phyloP scores from a whole-genome alignment of 1,140 invertebrate species.

The Glossosoma conforme region DNA sequence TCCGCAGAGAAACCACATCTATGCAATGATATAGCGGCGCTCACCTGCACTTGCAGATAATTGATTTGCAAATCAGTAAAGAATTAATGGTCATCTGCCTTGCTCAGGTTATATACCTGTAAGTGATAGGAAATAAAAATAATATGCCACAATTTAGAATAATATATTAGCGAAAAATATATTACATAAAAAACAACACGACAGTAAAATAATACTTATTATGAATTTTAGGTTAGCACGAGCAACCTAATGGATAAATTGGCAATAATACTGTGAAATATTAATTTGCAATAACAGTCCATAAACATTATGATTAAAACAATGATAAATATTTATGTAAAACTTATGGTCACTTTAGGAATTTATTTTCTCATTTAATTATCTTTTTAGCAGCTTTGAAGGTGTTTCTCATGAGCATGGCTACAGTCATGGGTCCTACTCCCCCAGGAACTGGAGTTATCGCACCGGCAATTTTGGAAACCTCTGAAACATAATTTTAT shows the following conservation, averaged over 20 bases:
- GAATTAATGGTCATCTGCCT: no score
- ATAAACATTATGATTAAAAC: neutral
- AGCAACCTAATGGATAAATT: neutral
- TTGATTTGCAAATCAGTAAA: no score
- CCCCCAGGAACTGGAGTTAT: slow-evolving; percentile 85
- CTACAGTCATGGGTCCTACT: slow-evolving; percentile 85
- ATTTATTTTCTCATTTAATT: neutral
- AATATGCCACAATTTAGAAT: no score
- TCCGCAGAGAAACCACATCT: no score
- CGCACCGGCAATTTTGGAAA: slow-evolving; percentile 68
- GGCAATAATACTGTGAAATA: no score
- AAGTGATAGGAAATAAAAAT: no score
- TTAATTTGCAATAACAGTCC: no score
- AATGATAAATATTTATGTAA: neutral
- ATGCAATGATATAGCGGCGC: no score
- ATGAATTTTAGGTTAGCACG: neutral
- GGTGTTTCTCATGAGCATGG: slow-evolving; percentile 85
- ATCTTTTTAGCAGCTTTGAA: slow-evolving; percentile 59
- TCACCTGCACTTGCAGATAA: no score
- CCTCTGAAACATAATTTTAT: slow-evolving; percentile 51
- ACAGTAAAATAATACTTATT: neutral
- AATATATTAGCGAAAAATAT: neutral
- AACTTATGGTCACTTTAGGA: neutral
- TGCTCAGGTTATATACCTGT: no score
- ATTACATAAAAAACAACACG: neutral